A percentile compares a stretch with the other conserved stretches of the same genome.
These are phyloP conservation scores for Ciconia boyciana DNA, from an alignment of 2,113 vertebrate species.

Conservation along the genomic window DNA sequence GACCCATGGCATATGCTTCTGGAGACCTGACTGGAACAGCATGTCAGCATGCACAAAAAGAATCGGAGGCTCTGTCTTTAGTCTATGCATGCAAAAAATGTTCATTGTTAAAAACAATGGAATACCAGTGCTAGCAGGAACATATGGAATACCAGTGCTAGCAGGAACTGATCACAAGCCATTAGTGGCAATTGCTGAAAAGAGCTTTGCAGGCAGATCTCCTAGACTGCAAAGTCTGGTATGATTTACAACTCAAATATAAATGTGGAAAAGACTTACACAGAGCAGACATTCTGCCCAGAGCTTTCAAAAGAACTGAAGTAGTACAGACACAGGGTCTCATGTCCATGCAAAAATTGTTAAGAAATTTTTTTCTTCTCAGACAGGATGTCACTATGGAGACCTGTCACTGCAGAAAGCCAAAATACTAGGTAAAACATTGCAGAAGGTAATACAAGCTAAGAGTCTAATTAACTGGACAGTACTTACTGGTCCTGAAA, in stretches of 20 bases:
- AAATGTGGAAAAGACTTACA: not conserved
- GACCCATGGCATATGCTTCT: constrained; percentile 48
- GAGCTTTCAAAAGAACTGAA: not conserved
- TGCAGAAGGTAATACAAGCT: not conserved
- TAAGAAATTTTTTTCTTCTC: not conserved
- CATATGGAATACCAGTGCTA: not conserved
- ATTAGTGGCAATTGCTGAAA: not conserved
- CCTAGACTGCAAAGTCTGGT: not conserved
- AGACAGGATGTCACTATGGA: not conserved
- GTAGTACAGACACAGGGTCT: not conserved
- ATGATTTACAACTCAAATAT: not conserved
- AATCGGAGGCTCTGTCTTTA: not conserved
- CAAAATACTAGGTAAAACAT: not conserved
- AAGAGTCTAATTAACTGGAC: not conserved
- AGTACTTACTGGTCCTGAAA: not conserved
- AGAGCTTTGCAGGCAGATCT: not conserved
- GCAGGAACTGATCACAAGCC: not conserved
- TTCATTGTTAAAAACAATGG: not conserved
- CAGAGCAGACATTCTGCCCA: not conserved
- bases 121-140: not conserved
- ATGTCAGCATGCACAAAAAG: constrained; percentile 27
- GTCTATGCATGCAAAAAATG: not conserved
- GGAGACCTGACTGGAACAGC: constrained; percentile 45
- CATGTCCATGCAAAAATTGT: not conserved
- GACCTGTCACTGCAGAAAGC: not conserved